These are phyloP conservation scores for Hipparchia semele DNA, from an alignment of 2,888 invertebrate genomes.

Conservation along the genomic window DNA sequence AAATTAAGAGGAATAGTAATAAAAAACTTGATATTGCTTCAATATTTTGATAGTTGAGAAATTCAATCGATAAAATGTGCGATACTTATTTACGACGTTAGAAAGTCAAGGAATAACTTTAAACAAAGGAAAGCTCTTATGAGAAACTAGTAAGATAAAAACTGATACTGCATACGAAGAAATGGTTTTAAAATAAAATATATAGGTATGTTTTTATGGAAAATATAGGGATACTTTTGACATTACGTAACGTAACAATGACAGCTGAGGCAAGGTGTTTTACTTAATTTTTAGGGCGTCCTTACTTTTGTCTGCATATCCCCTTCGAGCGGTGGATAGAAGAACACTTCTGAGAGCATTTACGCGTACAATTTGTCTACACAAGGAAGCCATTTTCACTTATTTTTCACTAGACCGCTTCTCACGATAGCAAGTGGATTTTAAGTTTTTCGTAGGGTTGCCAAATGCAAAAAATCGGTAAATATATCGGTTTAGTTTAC, in stretches of 20 bases:
- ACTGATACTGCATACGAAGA: not conserved
- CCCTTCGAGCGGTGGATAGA: conserved; percentile 84
- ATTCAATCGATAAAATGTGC: conserved; percentile 15
- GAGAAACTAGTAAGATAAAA: not conserved
- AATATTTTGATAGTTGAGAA: not conserved
- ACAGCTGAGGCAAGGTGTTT: conserved; percentile 55
- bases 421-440: conserved; percentile 73
- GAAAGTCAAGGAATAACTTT: not conserved
- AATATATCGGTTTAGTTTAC: not conserved
- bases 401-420: conserved; percentile 73
- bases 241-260: conserved; percentile 80
- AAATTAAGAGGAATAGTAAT: not conserved
- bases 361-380: conserved; percentile 87
- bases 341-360: conserved; percentile 85
- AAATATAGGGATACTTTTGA: conserved; percentile 56
- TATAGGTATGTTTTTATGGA: conserved; percentile 29
- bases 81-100: conserved; percentile 5
- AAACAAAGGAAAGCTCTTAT: not conserved
- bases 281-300: conserved; percentile 45
- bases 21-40: not conserved
- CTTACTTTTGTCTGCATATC: conserved; percentile 87
- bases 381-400: conserved; percentile 89
- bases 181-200: conserved; percentile 4
- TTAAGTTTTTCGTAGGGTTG: conserved; percentile 43
- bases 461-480: conserved; percentile 45